Percentiles rank a stretch among this genome's conserved stretches.
These are phyloP conservation scores for Sipha flava DNA, from an alignment of 1,140 invertebrate species.

Conservation along the genomic window DNA sequence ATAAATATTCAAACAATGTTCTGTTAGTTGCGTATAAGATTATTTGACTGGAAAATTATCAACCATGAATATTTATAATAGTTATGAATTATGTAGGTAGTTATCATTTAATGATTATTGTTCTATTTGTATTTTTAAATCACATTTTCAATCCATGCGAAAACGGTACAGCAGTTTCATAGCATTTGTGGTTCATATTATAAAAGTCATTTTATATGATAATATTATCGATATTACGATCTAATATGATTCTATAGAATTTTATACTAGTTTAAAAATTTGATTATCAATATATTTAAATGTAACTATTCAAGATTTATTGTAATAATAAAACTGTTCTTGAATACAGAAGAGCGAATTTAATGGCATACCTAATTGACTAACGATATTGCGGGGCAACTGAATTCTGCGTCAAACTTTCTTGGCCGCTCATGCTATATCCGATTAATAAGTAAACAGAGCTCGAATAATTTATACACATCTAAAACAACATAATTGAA, in stretches of 20 bases:
- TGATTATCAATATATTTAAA: too few species aligned
- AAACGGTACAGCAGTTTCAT: too few species aligned
- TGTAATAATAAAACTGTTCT: neutral
- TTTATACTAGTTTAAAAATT: too few species aligned
- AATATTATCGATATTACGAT: too few species aligned
- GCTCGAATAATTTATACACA: conserved; percentile 11
- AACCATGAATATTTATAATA: neutral
- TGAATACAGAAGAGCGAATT: neutral
- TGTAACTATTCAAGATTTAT: too few species aligned
- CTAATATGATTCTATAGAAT: too few species aligned
- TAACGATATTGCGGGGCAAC: neutral
- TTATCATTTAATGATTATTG: too few species aligned
- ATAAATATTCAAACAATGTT: neutral
- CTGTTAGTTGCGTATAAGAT: neutral
- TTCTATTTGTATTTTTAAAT: too few species aligned
- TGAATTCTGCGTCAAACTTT: conserved; percentile 11
- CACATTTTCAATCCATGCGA: too few species aligned
- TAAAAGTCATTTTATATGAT: too few species aligned
- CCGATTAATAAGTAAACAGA: conserved; percentile 22
- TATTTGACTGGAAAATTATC: neutral
- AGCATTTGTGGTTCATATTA: too few species aligned
- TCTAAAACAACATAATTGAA: conserved; percentile 17
- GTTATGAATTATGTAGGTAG: neutral
- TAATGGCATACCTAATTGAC: conserved; percentile 17
- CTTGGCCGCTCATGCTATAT: neutral